Percentiles rank a stretch among this genome's conserved stretches.
Conservation (phyloP, 2,113 vertebrate genomes). For the Neotragus moschatus region DNA sequence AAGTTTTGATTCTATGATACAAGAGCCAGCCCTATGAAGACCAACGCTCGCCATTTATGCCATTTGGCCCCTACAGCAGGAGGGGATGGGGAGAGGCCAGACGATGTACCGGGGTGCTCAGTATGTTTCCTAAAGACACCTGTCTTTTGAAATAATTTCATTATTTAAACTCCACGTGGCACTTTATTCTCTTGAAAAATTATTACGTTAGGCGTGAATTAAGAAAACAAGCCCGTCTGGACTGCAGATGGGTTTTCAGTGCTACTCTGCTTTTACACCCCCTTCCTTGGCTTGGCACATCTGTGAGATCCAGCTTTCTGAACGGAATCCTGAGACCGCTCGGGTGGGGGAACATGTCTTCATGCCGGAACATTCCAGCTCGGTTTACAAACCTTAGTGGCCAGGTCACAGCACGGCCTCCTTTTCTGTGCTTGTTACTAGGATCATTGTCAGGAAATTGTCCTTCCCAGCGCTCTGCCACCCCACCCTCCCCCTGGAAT, state of each 20-base stretch:
- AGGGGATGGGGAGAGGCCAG: not conserved
- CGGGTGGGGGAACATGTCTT: conserved; percentile 27
- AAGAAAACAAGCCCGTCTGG: conserved; percentile 21
- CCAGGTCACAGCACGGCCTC: not conserved
- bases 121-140: conserved; percentile 15
- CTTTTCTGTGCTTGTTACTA: conserved; percentile 22
- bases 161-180: conserved; percentile 62
- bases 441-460: conserved; percentile 35
- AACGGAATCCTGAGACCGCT: conserved; percentile 54
- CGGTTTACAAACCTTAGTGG: not conserved
- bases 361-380: conserved; percentile 1
- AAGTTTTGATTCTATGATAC: conserved; percentile 19
- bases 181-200: conserved; percentile 46
- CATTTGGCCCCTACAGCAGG: not conserved
- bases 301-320: conserved; percentile 11
- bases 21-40: not conserved
- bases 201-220: conserved; percentile 52
- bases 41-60: not conserved
- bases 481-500: not conserved
- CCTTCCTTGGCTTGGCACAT: conserved; percentile 76
- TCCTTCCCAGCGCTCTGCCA: conserved; percentile 24
- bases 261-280: not conserved
- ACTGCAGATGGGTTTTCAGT: not conserved
- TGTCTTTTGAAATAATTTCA: conserved; percentile 45
- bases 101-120: not conserved